A percentile compares a stretch with the other conserved stretches of the same genome.
Conservation (phyloP, 2,113 vertebrate genomes). For the Gymnocephalus cernua region DNA sequence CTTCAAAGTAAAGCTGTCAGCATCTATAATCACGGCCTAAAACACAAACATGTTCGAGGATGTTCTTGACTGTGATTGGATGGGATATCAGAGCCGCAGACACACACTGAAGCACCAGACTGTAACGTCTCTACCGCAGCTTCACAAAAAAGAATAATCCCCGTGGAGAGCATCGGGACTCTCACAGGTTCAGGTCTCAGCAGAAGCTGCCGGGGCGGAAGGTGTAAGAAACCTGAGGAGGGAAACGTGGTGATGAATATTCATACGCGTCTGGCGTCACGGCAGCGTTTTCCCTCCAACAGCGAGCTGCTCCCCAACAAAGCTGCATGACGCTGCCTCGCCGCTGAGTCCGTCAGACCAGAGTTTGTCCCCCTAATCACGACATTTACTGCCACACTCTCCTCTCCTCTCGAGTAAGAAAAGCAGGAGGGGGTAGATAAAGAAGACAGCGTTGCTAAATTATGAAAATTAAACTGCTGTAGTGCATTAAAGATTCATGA, state of each 20-base stretch:
- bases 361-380: slow-evolving; percentile 5
- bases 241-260: slow-evolving; percentile 58
- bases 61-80: background rate
- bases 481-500: slow-evolving; percentile 11
- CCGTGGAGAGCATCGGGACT: background rate
- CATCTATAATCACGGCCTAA: background rate
- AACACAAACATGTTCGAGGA: background rate
- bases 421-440: background rate
- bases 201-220: background rate
- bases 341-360: background rate
- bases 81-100: background rate
- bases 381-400: background rate
- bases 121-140: background rate
- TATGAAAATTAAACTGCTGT: background rate
- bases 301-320: background rate
- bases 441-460: background rate
- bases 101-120: background rate
- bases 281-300: background rate
- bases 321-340: slow-evolving; percentile 11
- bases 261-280: slow-evolving; percentile 53
- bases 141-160: too few relatives aligned
- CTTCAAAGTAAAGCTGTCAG: background rate
- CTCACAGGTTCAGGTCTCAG: background rate
- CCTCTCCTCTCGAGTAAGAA: background rate
- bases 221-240: slow-evolving; percentile 22